Base-by-base conservation (phyloP, 2,113 vertebrate genomes). In the Uropsilus gracilis region DNA sequence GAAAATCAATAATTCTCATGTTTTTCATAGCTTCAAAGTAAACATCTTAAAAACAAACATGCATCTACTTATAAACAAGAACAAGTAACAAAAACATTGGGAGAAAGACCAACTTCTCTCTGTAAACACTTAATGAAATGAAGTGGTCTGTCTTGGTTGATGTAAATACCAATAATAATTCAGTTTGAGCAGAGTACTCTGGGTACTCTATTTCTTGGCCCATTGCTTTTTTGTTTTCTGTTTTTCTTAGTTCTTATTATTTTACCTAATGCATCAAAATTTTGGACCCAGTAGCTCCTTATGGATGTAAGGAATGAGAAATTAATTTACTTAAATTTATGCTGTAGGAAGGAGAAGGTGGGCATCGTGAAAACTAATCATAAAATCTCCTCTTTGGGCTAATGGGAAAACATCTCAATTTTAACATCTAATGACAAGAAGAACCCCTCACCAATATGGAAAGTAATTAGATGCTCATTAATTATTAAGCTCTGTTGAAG, bases 401-500 rank as follows among this genome's bases (percentile, higher is more conserved):
- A 32, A 48, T 63, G 26, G 44, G 32, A 81, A 5, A 37, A 61
- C 71, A 16, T 61, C 66, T 59, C 69, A 77, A 61, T 91, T 96
- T 24, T 28, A 80, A 20, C n/a, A 16, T 64, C 68, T 90, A 63
- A 85, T 71, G 37, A 37, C 61, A 93, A 75, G 39, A 72, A 69
- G 63, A 93, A 26, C 32, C n/a, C 59, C 42, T 76, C n/a, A 63
- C 59, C 55, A 50, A 28, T 85, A 37, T 1, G 2, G 53, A 77
- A 88, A 77, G 48, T 68, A 84, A 84, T 63, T 78, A 77, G 26
- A 7, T 97, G 87, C 90, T 97, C 95, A 95, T 97, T 89, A 97
- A 97, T 97, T 97, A 97, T 97, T 97, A 94, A 97, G 71, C 77
- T 53, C 71, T 85, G 68, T 72, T 97, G 95, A 97, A 97, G 93